These are phyloP conservation scores for Peromyscus eremicus DNA, from an alignment of 2,797 vertebrate genomes.

Conservation along the genomic window DNA sequence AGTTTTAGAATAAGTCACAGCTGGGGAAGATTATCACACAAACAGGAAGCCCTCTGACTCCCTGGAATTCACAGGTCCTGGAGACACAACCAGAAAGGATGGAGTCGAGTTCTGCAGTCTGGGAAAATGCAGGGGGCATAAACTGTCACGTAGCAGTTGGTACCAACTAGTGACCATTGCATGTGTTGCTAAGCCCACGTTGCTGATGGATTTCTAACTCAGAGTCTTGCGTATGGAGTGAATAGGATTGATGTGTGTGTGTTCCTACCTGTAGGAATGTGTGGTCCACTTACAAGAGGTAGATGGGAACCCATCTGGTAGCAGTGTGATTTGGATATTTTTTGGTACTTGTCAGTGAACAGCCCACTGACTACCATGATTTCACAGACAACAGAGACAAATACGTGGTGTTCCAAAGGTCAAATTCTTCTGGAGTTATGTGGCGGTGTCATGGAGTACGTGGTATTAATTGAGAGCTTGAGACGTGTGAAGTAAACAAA, in stretches of 20 bases:
- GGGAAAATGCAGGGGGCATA: conserved; percentile 29
- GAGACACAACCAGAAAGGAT: conserved; percentile 32
- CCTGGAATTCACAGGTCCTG: background rate
- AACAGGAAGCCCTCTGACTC: conserved; percentile 36
- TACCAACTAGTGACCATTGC: background rate
- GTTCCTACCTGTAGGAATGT: background rate
- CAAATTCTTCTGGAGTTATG: background rate
- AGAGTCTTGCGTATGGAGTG: conserved; percentile 6
- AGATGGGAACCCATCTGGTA: background rate
- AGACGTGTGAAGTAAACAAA: conserved; percentile 50
- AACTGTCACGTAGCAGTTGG: background rate
- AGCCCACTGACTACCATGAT: background rate
- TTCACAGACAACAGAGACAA: conserved; percentile 4
- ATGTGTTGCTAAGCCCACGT: background rate
- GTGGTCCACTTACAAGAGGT: conserved; percentile 34
- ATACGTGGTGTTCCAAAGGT: background rate
- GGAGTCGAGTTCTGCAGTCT: background rate
- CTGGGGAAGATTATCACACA: conserved; percentile 34
- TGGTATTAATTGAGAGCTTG: conserved; percentile 25
- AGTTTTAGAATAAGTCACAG: conserved; percentile 40
- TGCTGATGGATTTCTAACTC: conserved; percentile 41
- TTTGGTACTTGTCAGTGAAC: conserved; percentile 19
- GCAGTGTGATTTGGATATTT: background rate
- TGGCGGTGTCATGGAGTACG: background rate
- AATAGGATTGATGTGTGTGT: background rate